phyloP scores from a whole-genome alignment of 2,797 vertebrate genomes.

The Syngnathus rostellatus region DNA sequence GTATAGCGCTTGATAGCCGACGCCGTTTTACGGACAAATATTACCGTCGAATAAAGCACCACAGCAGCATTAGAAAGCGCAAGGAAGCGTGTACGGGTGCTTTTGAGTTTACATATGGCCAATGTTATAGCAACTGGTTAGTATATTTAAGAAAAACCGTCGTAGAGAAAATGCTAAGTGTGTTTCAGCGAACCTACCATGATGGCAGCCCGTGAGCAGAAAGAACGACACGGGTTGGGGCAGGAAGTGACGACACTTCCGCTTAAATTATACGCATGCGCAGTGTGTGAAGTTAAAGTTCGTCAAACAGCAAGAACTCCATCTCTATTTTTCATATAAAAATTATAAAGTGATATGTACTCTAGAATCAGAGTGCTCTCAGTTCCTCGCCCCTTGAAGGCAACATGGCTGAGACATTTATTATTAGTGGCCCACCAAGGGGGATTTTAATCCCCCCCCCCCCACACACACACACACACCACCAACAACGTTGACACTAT shows the following conservation, averaged over 20 bases:
- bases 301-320: too few relatives aligned
- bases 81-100: fast-evolving
- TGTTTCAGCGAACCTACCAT: conserved; percentile 70
- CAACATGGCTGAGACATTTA: too few relatives aligned
- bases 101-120: fast-evolving
- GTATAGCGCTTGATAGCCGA: conserved; percentile 19
- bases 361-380: too few relatives aligned
- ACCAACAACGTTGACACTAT: too few relatives aligned
- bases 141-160: neutral
- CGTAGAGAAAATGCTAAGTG: conserved; percentile 4
- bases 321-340: too few relatives aligned
- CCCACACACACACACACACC: too few relatives aligned
- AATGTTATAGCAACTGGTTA: fast-evolving
- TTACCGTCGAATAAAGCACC: neutral
- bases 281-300: conserved; percentile 8
- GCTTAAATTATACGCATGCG: conserved; percentile 24
- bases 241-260: conserved; percentile 40
- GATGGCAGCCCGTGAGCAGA: conserved; percentile 70
- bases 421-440: too few relatives aligned
- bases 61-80: fast-evolving
- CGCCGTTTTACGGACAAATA: conserved; percentile 7
- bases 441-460: too few relatives aligned
- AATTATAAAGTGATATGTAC: too few relatives aligned
- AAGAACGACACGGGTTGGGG: conserved; percentile 52
- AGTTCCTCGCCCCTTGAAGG: too few relatives aligned